Base-by-base conservation (phyloP, 2,888 invertebrate genomes). In the Ophraella communa region DNA sequence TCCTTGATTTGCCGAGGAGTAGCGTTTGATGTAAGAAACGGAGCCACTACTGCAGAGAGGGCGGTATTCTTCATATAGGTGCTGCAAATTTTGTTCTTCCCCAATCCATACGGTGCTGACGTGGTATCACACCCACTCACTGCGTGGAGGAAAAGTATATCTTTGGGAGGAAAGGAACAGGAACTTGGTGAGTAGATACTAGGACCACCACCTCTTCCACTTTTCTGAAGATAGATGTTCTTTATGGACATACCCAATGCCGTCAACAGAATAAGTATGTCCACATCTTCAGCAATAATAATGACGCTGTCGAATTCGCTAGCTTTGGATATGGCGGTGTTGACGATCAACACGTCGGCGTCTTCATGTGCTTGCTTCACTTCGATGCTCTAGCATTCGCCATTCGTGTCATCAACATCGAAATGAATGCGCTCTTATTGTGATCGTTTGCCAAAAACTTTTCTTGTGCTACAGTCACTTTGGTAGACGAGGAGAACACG, bases 101-200 rank as follows among this genome's bases (percentile, higher is more conserved):
- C 56, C n/a, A n/a, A n/a, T 56, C 45, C 17, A 56, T 23, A 56
- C 44, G 24, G 24, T 56, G 56, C 44, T 56, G n/a, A 45, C 45
- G 14, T 44, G 56, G 24, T 27, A 56, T 18, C 23, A 24, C 18
- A 18, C 18, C 18, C 18, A 4, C 17, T 10, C 10, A 24, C 23
- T 56, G 23, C 44, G n/a, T n/a, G n/a, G n/a, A n/a, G n/a, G n/a
- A n/a, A n/a, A n/a, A n/a, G n/a, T n/a, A n/a, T n/a, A n/a, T n/a
- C n/a, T n/a, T 56, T 14, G 24, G 24, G 45, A 14, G 56, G 44
- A 44, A 24, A 44, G 44, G 23, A 44, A 20, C 21, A 54, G 54
- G 39, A 35, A 39, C 21, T 35, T 54, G 54, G 39, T 7, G 39
- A 35, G 21, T 39, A 54, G 54, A 54, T 39, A 11, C 39, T 54